Evolutionary conservation across 1,140 invertebrate genomes (phyloP), one percentile per base, ranked within the genome.

Genomic region (Trichonephila clavata): DNA sequence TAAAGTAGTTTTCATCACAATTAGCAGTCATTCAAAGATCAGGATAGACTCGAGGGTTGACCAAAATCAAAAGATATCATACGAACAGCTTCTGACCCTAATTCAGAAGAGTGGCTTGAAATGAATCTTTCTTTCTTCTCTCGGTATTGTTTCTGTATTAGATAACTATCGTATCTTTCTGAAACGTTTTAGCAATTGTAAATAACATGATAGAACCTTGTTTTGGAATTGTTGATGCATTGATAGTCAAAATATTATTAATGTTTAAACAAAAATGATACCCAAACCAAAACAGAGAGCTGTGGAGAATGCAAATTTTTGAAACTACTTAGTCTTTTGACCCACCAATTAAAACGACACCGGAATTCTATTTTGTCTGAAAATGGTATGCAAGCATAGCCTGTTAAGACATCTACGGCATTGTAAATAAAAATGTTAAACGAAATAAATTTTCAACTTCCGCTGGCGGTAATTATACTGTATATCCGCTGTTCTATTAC

Each of bases 361-460:
- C 27, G 27, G 32, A 77, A 77, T 32, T 77, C 32, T 77, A 32
- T 18, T 27, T 27, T 32, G 24, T 27, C 71, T 18, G 27, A 16
- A 77, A 32, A 77, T 39, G 71, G 71, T 32, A 77, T 77, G 71
- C 71, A 18, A 77, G 71, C 71, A 77, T 77, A 77, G 71, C 71
- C 27, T 77, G 18, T 32, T 21, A 77, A 77, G 27, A 32, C 27
- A 77, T 77, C 18, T 27, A 20, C 10, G 71, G 32, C 71, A 77
- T 18, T 77, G 71, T 77, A 77, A 32, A 77, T 32, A 77, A 32
- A 77, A 6, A 18, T 20, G 21, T 63, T 18, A 63, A 63, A 63
- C 0, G 0, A 20, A 77, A 0, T 10, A 13, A 21, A 24, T 20
- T 32, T 77, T 39, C 27, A 18, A 77, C 14, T 18, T 77, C 71